Evolutionary conservation across 2,888 invertebrate species (phyloP), one percentile per base, ranked within the genome.

Genomic region (Habrosyne pyritoides): DNA sequence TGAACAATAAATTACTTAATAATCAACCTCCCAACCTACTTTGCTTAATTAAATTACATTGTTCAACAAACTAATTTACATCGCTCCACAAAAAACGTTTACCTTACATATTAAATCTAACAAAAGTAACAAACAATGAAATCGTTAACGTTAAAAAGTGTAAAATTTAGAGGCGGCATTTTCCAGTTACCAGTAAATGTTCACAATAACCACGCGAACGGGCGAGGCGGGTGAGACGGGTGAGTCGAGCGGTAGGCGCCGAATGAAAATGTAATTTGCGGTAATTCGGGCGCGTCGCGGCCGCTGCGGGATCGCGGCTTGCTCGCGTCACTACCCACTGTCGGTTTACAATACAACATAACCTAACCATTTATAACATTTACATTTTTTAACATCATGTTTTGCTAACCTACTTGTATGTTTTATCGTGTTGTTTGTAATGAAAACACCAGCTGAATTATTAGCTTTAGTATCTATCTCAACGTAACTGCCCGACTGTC

Each of bases 181-280:
- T 75, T 69, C 61, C 66, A 69, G 67, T 75, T 68, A 67, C 70
- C 69, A 71, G 74, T 69, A 70, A 74, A 76, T 76, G 76, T 78
- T 75, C 73, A 77, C 71, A 78, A 74, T 72, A 73, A 74, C 71
- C 69, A 56, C 63, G 60, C 53, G 42, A 42, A 42, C 42, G 18
- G 57, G 55, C 55, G 60, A 56, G 33, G 60, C 52, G 52, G 24
- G 46, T 51, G 55, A 24, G 54, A n/a, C 36, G 54, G 24, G 24
- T 7, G 24, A 24, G 24, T 58, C 52, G 57, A 54, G 67, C 64
- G 63, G 67, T 64, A 68, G 73, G 83, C 75, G 82, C 77, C 76
- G 83, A 81, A 85, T 87, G 84, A 83, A 87, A 86, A 86, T 86
- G 88, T 88, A 87, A 88, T 89, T 87, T 88, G 89, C 75, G 89